phyloP scores from a whole-genome alignment of 2,797 vertebrate species.

The Geotrypetes seraphini region DNA sequence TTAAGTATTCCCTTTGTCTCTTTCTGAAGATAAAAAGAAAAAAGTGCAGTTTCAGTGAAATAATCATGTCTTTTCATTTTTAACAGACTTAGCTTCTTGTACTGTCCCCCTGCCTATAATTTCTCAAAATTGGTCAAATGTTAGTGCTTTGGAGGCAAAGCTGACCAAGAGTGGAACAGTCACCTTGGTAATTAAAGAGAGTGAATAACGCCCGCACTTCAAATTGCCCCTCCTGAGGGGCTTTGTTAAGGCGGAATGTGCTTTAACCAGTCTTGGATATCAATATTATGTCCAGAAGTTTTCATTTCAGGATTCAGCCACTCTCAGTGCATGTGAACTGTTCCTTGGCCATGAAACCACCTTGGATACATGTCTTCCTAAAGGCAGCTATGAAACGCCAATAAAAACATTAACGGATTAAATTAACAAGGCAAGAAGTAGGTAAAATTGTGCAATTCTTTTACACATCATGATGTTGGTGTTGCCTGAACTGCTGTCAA shows the following conservation, averaged over 20 bases:
- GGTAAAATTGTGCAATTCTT: too few relatives aligned
- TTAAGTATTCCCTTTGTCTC: constrained; percentile 74
- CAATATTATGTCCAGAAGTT: constrained; percentile 11
- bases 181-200: constrained; percentile 19
- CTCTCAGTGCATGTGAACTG: too few relatives aligned
- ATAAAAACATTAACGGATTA: too few relatives aligned
- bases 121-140: constrained; percentile 63
- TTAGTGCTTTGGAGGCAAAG: constrained; percentile 42
- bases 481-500: too few relatives aligned
- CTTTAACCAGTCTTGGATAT: constrained; percentile 30
- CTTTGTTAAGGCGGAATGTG: constrained; percentile 25
- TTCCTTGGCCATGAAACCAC: too few relatives aligned
- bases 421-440: too few relatives aligned
- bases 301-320: too few relatives aligned
- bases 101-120: constrained; percentile 54
- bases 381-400: too few relatives aligned
- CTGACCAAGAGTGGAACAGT: constrained; percentile 10
- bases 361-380: too few relatives aligned
- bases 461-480: too few relatives aligned
- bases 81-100: constrained; percentile 48
- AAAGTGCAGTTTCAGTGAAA: constrained; percentile 53
- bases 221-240: neutral
- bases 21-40: constrained; percentile 55
- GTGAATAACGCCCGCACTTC: constrained; percentile 20
- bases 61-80: constrained; percentile 46